Base-by-base conservation (phyloP, 2,797 vertebrate species). In the Balearica regulorum region DNA sequence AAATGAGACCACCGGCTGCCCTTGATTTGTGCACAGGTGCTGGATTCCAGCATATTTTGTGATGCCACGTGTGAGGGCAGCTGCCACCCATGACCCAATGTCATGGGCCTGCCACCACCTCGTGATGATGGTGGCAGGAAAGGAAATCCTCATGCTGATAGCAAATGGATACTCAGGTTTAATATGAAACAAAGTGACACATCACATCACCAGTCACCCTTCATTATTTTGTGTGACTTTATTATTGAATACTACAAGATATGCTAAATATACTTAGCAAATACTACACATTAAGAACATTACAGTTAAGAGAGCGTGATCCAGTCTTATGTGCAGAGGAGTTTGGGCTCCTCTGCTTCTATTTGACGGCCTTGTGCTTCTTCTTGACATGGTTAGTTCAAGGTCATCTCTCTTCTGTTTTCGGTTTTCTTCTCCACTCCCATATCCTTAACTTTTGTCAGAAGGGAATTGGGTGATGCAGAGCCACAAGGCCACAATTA, bases 31-130 rank as follows among this genome's bases (percentile, higher is more conserved):
- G 16, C 20, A 10, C 6, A 39, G 35, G 10, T 5, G 2, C 15
- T 43, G 24, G 9, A 2, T 11, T 58, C n/a, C 48, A 55, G n/a
- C 2, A 2, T 5, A 3, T 4, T 6, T 7, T 0, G 3, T 26
- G 41, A 35, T 41, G 22, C 5, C 26, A 6, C 2, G 16, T 2
- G 10, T 25, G 16, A 77, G 48, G 46, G 17, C 17, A 64, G 13
- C 48, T 66, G 21, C 5, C 48, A 55, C 16, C 15, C 1, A 1
- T 13, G 10, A 58, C 16, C 7, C 15, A 39, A 4, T 6, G 6
- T 20, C 28, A 9, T 1, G 4, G 51, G 28, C 1, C 49, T 93
- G 16, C 31, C 25, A 62, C 35, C 39, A 35, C 1, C 6, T 55
- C 1, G 0, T 43, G 22, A 33, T 18, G 48, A 53, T 43, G 13